Evolutionary conservation across 2,113 vertebrate genomes (phyloP).

Genomic region (Crocuta crocuta): DNA sequence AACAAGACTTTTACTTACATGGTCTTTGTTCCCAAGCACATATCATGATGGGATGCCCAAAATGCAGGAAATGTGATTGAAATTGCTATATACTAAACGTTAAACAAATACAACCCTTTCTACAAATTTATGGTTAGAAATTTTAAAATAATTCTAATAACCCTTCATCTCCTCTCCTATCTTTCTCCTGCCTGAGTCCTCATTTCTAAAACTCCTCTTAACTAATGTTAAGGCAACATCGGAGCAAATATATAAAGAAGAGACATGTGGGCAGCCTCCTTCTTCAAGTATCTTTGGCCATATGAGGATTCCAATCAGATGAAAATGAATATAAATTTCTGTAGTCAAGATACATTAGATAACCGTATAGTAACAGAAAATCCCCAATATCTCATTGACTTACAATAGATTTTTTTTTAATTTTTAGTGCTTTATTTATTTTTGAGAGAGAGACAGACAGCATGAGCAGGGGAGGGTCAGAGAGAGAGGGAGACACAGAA

Average conservation of each 20-base stretch:
- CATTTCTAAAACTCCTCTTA: constrained; percentile 10
- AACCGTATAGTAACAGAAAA: background rate
- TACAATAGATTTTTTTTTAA: background rate
- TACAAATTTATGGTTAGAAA: background rate
- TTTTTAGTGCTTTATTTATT: too few species aligned
- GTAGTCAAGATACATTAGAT: background rate
- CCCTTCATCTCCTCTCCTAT: background rate
- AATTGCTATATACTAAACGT: background rate
- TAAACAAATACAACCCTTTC: constrained; percentile 17
- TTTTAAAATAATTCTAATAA: background rate
- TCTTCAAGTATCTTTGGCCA: background rate
- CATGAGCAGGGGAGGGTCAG: too few species aligned
- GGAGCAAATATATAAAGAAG: background rate
- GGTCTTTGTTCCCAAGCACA: background rate
- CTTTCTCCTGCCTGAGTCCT: background rate
- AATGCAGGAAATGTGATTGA: background rate
- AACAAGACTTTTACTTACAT: background rate
- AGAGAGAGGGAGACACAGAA: too few species aligned
- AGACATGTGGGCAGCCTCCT: background rate
- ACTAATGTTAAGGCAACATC: background rate
- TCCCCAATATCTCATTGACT: background rate
- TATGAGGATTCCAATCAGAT: background rate
- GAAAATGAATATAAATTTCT: constrained; percentile 37
- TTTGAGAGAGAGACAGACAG: too few species aligned
- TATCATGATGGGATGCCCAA: background rate